phyloP scores from a whole-genome alignment of 23 tunicate genomes.

The Trididemnum clinides region DNA sequence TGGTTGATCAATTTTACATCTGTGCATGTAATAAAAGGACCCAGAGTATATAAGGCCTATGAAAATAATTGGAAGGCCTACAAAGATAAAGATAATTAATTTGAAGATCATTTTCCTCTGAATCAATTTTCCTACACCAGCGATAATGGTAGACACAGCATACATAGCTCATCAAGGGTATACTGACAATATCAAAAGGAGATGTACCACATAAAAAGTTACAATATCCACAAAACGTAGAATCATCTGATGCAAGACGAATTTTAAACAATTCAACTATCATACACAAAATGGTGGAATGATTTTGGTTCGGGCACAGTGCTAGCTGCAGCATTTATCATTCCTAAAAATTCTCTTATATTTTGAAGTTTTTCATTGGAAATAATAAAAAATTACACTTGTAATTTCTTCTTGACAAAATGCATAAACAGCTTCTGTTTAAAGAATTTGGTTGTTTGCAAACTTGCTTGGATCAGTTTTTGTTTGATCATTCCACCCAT shows the following conservation, averaged over 20 bases:
- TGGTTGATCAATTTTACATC: too few relatives aligned
- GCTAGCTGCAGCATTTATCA: too few relatives aligned
- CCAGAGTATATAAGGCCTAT: constrained; percentile 32
- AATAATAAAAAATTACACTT: background rate
- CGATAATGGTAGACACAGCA: constrained; percentile 18
- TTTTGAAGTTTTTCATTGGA: background rate
- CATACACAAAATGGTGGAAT: constrained; percentile 22
- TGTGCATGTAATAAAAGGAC: constrained; percentile 3
- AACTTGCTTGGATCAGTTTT: constrained; percentile 18
- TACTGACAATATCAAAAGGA: background rate
- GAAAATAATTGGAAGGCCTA: constrained; percentile 26
- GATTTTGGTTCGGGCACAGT: constrained; percentile 11
- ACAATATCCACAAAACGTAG: constrained; percentile 1
- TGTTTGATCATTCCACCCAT: constrained; percentile 27
- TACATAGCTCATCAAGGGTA: constrained; percentile 19
- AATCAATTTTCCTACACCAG: constrained; percentile 12
- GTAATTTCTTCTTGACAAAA: constrained; percentile 21
- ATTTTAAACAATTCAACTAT: background rate
- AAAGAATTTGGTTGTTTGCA: constrained; percentile 17
- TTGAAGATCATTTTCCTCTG: constrained; percentile 2
- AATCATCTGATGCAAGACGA: constrained; percentile 21
- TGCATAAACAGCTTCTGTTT: constrained; percentile 13
- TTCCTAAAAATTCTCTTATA: constrained; percentile 10
- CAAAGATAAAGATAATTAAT: too few relatives aligned
- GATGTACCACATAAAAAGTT: background rate